Base-by-base conservation (phyloP, 1,140 invertebrate genomes). In the Drosophila trapezifrons region DNA sequence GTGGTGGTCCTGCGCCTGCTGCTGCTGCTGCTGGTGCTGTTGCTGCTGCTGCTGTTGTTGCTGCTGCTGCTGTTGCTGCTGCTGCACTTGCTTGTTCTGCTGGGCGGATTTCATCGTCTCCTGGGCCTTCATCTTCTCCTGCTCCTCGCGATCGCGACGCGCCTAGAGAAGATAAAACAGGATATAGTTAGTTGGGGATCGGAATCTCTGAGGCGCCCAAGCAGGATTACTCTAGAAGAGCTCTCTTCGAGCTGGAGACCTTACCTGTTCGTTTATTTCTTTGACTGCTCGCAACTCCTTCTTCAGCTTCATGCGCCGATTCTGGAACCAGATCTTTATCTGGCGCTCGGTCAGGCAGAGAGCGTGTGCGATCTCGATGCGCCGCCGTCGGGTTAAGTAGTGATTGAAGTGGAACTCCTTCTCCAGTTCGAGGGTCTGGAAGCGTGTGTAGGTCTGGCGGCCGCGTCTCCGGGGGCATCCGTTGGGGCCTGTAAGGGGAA, bases 351-450 rank as follows among this genome's bases (percentile, higher is more conserved):
- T 99, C 51, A 99, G 94, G 92, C 98, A 98, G 13, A 99, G 95
- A 35, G 98, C 97, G 93, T 99, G 98, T 10, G 98, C 98, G 79
- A 99, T 98, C 93, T 99, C 98, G 93, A 99, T 99, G 93, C 98
- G 95, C 92, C 98, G 95, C 92, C 98, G 95, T 91, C 98, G 94
- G 78, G 98, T 99, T 92, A 99, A 94, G 93, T 99, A 99, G 90
- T 98, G 97, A 93, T 99, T 99, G 93, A 98, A 99, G 92, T 99
- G 98, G 93, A 99, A 99, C 93, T 99, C 98, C 93, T 99, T 99
- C 93, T 99, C 98, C 92, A 98, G 94, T 92, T 98, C 97, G 91
- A 98, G 93, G 1, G 97, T 98, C 93, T 98, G 97, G 94, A 98
- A 98, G 80, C 97, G 96, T 63, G 98, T 99, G 94, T 99, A 99